Conservation (phyloP, 1,140 invertebrate species). For the Rhagoletis pomonella region DNA sequence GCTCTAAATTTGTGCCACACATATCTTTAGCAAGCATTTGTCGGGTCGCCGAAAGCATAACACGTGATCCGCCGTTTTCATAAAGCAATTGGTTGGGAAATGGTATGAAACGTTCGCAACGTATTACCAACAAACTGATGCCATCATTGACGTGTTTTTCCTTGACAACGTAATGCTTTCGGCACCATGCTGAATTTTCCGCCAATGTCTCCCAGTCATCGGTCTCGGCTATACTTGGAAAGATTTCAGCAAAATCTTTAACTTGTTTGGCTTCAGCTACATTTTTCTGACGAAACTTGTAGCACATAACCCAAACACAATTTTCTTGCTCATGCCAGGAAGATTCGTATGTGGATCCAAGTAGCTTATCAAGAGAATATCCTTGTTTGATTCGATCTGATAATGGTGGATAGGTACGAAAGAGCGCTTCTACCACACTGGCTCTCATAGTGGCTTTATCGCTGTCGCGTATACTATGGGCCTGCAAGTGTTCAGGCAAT, state of each 20-base stretch:
- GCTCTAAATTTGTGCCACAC: constrained; percentile 65
- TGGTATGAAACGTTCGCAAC: constrained; percentile 63
- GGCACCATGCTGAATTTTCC: constrained; percentile 21
- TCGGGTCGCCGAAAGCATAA: constrained; percentile 60
- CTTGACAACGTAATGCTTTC: not conserved
- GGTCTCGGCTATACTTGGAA: not conserved
- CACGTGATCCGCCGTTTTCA: constrained; percentile 55
- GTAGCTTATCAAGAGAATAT: constrained; percentile 64
- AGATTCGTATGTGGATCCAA: constrained; percentile 62
- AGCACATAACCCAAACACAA: constrained; percentile 66
- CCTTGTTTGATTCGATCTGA: constrained; percentile 60
- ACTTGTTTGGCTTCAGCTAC: not conserved
- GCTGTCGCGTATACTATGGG: constrained; percentile 59
- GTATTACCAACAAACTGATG: constrained; percentile 61
- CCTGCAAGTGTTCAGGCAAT: constrained; percentile 64
- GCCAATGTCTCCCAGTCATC: constrained; percentile 60
- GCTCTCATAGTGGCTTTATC: constrained; percentile 60
- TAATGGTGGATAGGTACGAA: constrained; percentile 62
- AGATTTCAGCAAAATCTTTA: not conserved
- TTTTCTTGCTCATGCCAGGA: constrained; percentile 62
- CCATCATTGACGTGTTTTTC: constrained; percentile 60
- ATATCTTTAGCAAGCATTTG: constrained; percentile 67
- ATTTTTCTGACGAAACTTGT: constrained; percentile 62
- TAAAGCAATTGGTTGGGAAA: constrained; percentile 62
- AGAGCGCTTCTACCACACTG: constrained; percentile 64